Percentiles rank a stretch among this genome's conserved stretches.
Evolutionary conservation across 2,797 vertebrate species (phyloP).

Genomic region (Cyprinella venusta): DNA sequence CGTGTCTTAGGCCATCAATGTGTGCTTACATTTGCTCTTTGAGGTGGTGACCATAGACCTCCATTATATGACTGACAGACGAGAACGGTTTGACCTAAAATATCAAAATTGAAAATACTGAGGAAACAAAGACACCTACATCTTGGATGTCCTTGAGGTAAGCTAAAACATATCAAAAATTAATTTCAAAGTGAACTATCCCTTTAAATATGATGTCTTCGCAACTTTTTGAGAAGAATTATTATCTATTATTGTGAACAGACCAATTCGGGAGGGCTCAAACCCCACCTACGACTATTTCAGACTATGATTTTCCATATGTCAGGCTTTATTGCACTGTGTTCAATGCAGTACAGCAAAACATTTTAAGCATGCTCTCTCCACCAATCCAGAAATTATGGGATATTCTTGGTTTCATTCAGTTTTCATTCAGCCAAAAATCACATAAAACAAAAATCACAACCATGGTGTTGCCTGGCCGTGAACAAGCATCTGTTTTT

Average conservation of each 20-base stretch:
- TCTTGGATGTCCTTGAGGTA: too few species aligned
- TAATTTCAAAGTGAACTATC: too few species aligned
- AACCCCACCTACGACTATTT: too few species aligned
- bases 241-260: neutral
- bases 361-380: neutral
- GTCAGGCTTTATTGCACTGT: neutral
- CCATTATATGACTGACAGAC: too few species aligned
- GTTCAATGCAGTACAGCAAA: neutral
- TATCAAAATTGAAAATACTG: too few species aligned
- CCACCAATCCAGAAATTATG: neutral
- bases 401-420: conserved; percentile 10
- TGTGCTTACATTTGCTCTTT: too few species aligned
- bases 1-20: too few species aligned
- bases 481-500: conserved; percentile 45
- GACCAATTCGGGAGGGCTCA: too few species aligned
- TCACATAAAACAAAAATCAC: neutral
- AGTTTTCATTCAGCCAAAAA: conserved; percentile 28
- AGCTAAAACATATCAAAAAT: too few species aligned
- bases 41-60: too few species aligned
- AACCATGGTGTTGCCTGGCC: neutral
- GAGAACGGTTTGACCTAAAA: too few species aligned
- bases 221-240: neutral
- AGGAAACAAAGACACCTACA: too few species aligned
- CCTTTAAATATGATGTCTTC: neutral
- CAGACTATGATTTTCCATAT: neutral